Evolutionary conservation across 1,140 invertebrate genomes (phyloP).

Genomic region (Hylyphantes graminicola): DNA sequence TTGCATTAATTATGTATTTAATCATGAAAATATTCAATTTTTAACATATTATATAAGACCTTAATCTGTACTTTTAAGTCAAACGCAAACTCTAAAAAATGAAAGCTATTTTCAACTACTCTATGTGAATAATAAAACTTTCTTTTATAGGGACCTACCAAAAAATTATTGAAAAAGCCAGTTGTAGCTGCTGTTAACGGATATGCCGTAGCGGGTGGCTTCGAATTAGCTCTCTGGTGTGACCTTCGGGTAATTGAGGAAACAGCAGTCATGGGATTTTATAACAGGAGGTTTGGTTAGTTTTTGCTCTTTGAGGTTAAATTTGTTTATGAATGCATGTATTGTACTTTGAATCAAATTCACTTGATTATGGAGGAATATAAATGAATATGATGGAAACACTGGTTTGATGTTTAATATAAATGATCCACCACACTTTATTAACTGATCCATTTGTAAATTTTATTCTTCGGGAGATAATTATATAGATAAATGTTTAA

Average conservation of each 20-base stretch:
- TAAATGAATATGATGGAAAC: too few relatives aligned
- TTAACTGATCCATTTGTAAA: too few relatives aligned
- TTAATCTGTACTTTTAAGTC: background rate
- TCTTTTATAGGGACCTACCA: slow-evolving; percentile 73
- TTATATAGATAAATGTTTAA: too few relatives aligned
- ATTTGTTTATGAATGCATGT: background rate
- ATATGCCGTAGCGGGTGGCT: slow-evolving; percentile 87
- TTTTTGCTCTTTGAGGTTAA: slow-evolving; percentile 16
- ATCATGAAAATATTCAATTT: too few relatives aligned
- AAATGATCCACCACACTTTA: too few relatives aligned
- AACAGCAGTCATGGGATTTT: slow-evolving; percentile 83
- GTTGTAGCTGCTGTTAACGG: slow-evolving; percentile 87
- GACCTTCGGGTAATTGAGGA: slow-evolving; percentile 89
- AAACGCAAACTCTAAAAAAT: background rate
- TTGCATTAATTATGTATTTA: too few relatives aligned
- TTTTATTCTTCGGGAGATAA: too few relatives aligned
- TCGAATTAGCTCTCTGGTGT: slow-evolving; percentile 90
- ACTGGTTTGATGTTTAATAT: too few relatives aligned
- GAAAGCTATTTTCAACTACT: too few relatives aligned
- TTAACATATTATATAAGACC: too few relatives aligned
- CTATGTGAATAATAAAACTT: background rate
- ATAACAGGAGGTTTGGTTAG: slow-evolving; percentile 84
- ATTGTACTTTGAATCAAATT: too few relatives aligned
- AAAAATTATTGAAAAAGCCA: slow-evolving; percentile 81
- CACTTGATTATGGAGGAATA: too few relatives aligned